Percentiles rank a stretch among this genome's conserved stretches.
Evolutionary conservation across 2,888 invertebrate genomes (phyloP).

Genomic region (Chrysodeixis includens): DNA sequence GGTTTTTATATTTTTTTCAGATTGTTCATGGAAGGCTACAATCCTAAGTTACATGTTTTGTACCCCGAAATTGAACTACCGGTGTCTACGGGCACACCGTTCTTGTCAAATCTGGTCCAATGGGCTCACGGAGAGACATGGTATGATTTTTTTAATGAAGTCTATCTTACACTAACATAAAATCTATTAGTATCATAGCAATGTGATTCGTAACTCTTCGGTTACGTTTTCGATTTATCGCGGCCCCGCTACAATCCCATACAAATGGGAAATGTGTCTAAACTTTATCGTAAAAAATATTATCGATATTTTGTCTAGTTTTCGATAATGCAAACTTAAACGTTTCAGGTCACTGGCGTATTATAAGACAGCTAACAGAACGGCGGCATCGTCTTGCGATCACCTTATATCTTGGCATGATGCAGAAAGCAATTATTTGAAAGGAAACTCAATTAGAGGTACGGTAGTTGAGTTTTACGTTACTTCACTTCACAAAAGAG

Average conservation of each 20-base stretch:
- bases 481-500: background rate
- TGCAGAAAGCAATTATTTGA: constrained; percentile 90
- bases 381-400: constrained; percentile 32
- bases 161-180: no score
- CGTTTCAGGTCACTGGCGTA: constrained; percentile 37
- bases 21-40: constrained; percentile 92
- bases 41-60: constrained; percentile 91
- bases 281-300: no score
- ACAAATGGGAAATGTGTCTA: no score
- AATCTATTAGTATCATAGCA: no score
- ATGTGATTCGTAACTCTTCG: no score
- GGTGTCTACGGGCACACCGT: constrained; percentile 94
- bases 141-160: constrained; percentile 74
- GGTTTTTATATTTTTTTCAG: constrained; percentile 84
- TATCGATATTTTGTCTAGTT: background rate
- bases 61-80: constrained; percentile 93
- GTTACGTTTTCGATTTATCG: no score
- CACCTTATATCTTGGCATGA: constrained; percentile 69
- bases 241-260: no score
- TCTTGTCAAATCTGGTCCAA: constrained; percentile 93
- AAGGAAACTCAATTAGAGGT: constrained; percentile 94
- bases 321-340: background rate
- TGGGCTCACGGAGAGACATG: constrained; percentile 95
- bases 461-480: constrained; percentile 30
- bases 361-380: constrained; percentile 16